These are phyloP conservation scores for Eueremaeus valkanovi DNA, from an alignment of 2,888 invertebrate genomes.

Conservation along the genomic window DNA sequence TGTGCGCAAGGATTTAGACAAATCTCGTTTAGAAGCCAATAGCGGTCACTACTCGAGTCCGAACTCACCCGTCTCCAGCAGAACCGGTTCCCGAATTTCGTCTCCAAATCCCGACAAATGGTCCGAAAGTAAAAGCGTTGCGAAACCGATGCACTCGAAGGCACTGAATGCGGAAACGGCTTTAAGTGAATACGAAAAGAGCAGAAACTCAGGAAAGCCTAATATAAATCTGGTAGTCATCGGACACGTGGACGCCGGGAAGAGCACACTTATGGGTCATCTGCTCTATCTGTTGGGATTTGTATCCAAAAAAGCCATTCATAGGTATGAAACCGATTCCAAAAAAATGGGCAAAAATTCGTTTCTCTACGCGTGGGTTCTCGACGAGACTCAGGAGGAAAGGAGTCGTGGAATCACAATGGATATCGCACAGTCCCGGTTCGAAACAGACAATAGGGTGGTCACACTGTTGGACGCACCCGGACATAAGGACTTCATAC, in stretches of 20 bases:
- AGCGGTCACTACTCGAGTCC: not conserved
- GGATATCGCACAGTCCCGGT: constrained; percentile 91
- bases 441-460: constrained; percentile 77
- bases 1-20: constrained; percentile 11
- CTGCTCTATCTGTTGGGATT: constrained; percentile 75
- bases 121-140: not conserved
- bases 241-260: constrained; percentile 96
- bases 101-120: not conserved
- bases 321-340: constrained; percentile 93
- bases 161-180: constrained; percentile 19
- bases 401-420: constrained; percentile 94
- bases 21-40: not conserved
- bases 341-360: constrained; percentile 96
- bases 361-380: constrained; percentile 97
- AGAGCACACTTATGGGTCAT: constrained; percentile 95
- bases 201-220: constrained; percentile 63
- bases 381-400: constrained; percentile 98
- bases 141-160: constrained; percentile 14
- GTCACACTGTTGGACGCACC: constrained; percentile 91
- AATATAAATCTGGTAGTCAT: constrained; percentile 86
- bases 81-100: constrained; percentile 16
- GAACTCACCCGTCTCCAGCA: not conserved
- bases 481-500: constrained; percentile 98
- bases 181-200: constrained; percentile 32
- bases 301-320: constrained; percentile 80